Evolutionary conservation across 2,113 vertebrate genomes (phyloP), one percentile per base, ranked within the genome.

Genomic region (Megatriorchis doriae): DNA sequence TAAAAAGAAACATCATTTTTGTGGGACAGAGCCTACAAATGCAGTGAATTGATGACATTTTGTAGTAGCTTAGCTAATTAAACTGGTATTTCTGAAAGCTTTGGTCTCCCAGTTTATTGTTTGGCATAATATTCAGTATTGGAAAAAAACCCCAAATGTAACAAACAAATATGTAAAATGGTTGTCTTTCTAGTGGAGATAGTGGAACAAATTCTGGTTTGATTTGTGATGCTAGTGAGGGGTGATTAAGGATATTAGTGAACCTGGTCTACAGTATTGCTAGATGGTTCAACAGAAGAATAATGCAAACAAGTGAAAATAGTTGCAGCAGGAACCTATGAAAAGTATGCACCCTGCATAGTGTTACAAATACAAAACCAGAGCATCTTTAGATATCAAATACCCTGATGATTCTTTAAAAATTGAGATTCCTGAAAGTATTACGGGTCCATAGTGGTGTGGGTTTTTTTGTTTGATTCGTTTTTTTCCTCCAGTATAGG

Each of bases 1-100:
- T 73, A 81, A 81, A 89, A 67, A 47, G 36, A 88, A 27, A 65
- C 70, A 59, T 43, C 15, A 48, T 59, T 89, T 90, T 79, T 88
- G 63, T 79, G 34, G 38, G 58, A 40, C 34, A 63, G 48, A 79
- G 58, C 65, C 67, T 83, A 34, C 40, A 92, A 86, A 74, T 68
- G 77, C 56, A 86, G 50, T 71, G 80, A 87, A 78, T 62, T 63
- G 38, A 59, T 87, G 71, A 47, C 18, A 47, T 80, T 88, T 81
- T 80, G 11, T 78, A 74, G 78, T 93, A 71, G 65, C 58, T 77
- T 77, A 70, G 52, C 53, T 90, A 73, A 88, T 88, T 93, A 93
- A 84, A 84, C 45, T 75, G 56, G 22, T 61, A 56, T 83, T 90
- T 84, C 59, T 93, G 73, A 79, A 92, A 78, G 48, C 75, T 87